Percentiles rank a stretch among this genome's conserved stretches.
phyloP scores from a whole-genome alignment of 2,797 vertebrate genomes.

The Hyperoplus lanceolatus region DNA sequence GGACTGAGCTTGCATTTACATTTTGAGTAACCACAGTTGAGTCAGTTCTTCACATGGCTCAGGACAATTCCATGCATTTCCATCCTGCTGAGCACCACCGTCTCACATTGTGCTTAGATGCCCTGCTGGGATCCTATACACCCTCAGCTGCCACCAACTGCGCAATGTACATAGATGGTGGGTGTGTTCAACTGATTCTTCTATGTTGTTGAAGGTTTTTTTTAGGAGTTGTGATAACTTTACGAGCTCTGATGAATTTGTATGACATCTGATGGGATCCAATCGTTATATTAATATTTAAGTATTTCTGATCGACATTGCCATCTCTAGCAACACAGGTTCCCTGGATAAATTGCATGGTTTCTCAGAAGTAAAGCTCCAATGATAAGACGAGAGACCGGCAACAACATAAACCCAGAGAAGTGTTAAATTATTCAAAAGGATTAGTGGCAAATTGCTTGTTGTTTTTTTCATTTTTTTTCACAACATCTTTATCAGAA shows the following conservation, averaged over 20 bases:
- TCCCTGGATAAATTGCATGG: neutral
- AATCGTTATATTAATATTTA: too few species aligned
- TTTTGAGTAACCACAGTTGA: conserved; percentile 66
- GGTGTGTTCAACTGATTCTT: neutral
- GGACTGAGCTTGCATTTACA: conserved; percentile 52
- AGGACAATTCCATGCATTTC: conserved; percentile 64
- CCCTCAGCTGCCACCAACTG: conserved; percentile 25
- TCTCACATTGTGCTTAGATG: conserved; percentile 4
- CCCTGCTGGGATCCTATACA: neutral
- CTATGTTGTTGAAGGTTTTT: neutral
- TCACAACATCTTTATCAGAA: neutral
- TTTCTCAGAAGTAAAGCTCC: neutral
- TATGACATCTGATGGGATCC: too few species aligned
- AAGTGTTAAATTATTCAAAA: neutral
- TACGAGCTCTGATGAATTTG: neutral
- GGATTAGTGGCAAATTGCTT: neutral
- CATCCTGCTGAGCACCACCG: conserved; percentile 30
- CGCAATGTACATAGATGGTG: neutral
- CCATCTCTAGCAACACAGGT: neutral
- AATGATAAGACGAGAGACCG: neutral
- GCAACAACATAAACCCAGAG: too few species aligned
- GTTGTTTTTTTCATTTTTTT: neutral
- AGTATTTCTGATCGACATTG: too few species aligned
- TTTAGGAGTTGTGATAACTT: neutral
- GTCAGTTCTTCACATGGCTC: conserved; percentile 44